Evolutionary conservation across 2,113 vertebrate genomes (phyloP).

Genomic region (Onychostoma macrolepis): DNA sequence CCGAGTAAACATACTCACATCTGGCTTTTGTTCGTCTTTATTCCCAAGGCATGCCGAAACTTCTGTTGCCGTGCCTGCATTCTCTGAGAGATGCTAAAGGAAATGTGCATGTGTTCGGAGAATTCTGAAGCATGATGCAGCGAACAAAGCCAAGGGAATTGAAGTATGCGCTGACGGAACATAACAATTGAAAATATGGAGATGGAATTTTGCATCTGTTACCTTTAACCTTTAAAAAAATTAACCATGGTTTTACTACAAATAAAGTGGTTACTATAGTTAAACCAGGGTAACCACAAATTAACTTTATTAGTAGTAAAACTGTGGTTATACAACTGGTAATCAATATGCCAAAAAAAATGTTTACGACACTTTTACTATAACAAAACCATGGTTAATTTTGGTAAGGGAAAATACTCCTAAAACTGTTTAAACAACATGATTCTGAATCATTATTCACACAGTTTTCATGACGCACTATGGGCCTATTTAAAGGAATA

Average conservation of each 20-base stretch:
- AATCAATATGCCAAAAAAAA: not conserved
- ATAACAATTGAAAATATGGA: not conserved
- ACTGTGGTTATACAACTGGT: not conserved
- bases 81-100: conserved; percentile 59
- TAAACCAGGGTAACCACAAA: not conserved
- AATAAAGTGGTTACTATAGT: not conserved
- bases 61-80: conserved; percentile 66
- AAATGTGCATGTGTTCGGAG: conserved; percentile 27
- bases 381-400: too few species aligned
- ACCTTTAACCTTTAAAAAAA: not conserved
- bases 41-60: conserved; percentile 64
- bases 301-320: not conserved
- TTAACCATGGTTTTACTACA: not conserved
- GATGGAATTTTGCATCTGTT: not conserved
- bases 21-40: conserved; percentile 65
- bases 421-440: conserved; percentile 1
- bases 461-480: not conserved
- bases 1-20: conserved; percentile 72
- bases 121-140: conserved; percentile 55
- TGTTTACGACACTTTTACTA: too few species aligned
- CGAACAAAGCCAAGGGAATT: conserved; percentile 25
- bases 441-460: not conserved
- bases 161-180: conserved; percentile 1
- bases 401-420: not conserved
- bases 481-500: not conserved